Conservation (phyloP, 2,888 invertebrate species). For the Mesorhabditis spiculigera region DNA sequence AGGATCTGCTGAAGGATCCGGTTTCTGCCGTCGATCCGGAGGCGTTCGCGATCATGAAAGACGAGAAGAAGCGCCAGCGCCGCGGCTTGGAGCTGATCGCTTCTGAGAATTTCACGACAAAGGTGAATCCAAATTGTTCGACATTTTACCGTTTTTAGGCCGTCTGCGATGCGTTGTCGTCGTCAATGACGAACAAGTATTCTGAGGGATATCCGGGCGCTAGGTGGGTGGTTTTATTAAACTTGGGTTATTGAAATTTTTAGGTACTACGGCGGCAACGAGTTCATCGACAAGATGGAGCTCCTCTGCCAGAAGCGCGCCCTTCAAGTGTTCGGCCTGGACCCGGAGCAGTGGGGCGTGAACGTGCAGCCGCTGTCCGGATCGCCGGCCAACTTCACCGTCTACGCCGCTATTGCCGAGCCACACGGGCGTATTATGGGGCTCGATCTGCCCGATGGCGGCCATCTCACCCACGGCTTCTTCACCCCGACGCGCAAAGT, state of each 20-base stretch:
- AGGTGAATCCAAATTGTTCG: slow-evolving; percentile 11
- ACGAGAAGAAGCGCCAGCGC: slow-evolving; percentile 81
- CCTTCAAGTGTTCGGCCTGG: slow-evolving; percentile 74
- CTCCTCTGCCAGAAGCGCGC: slow-evolving; percentile 80
- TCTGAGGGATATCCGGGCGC: slow-evolving; percentile 67
- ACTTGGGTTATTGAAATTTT: slow-evolving; percentile 12
- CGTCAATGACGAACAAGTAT: slow-evolving; percentile 67
- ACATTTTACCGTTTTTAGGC: slow-evolving; percentile 39
- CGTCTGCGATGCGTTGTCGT: slow-evolving; percentile 63
- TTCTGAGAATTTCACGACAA: slow-evolving; percentile 71
- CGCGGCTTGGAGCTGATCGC: slow-evolving; percentile 91
- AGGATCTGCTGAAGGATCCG: slow-evolving; percentile 44
- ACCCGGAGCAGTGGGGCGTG: slow-evolving; percentile 86
- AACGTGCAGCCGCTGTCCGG: slow-evolving; percentile 96
- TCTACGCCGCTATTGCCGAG: slow-evolving; percentile 75
- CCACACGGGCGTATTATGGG: slow-evolving; percentile 93
- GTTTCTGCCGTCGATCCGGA: slow-evolving; percentile 79
- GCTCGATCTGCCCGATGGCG: slow-evolving; percentile 90
- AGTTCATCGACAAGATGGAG: slow-evolving; percentile 90
- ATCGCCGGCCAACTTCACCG: slow-evolving; percentile 93
- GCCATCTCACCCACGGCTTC: slow-evolving; percentile 74
- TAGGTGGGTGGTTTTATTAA: slow-evolving; percentile 52
- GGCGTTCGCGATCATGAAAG: slow-evolving; percentile 75
- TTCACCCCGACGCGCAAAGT: slow-evolving; percentile 84
- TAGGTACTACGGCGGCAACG: slow-evolving; percentile 96